Conservation (phyloP, 2,113 vertebrate species). For the Proteles cristata region DNA sequence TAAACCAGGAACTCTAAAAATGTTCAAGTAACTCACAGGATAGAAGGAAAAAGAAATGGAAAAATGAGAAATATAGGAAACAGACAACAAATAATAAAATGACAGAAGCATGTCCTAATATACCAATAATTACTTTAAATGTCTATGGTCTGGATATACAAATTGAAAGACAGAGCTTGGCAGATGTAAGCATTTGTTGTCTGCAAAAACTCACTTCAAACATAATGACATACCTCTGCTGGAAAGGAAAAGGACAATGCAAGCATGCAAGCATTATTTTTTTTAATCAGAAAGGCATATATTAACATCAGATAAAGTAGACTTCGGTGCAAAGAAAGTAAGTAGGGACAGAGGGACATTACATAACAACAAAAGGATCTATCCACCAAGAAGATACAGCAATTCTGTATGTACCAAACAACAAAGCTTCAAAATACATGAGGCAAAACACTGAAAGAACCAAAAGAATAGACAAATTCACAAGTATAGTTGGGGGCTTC, state of each 20-base stretch:
- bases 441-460: not conserved
- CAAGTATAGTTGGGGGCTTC: not conserved
- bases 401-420: not conserved
- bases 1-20: not conserved
- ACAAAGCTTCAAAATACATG: not conserved
- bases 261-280: not conserved
- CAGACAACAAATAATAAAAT: not conserved
- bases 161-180: not conserved
- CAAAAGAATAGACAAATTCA: not conserved
- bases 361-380: not conserved
- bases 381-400: not conserved
- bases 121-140: not conserved
- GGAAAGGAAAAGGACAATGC: not conserved
- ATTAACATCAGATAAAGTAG: not conserved
- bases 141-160: not conserved
- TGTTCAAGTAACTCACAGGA: not conserved
- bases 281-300: not conserved
- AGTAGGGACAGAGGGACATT: not conserved
- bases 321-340: not conserved
- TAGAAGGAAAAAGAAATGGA: not conserved
- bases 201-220: not conserved
- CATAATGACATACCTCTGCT: not conserved
- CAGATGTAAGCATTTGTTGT: not conserved
- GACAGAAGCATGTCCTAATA: not conserved
- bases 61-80: not conserved